Evolutionary conservation across 2,797 vertebrate genomes (phyloP).

Genomic region (Coccyzus lansbergi): DNA sequence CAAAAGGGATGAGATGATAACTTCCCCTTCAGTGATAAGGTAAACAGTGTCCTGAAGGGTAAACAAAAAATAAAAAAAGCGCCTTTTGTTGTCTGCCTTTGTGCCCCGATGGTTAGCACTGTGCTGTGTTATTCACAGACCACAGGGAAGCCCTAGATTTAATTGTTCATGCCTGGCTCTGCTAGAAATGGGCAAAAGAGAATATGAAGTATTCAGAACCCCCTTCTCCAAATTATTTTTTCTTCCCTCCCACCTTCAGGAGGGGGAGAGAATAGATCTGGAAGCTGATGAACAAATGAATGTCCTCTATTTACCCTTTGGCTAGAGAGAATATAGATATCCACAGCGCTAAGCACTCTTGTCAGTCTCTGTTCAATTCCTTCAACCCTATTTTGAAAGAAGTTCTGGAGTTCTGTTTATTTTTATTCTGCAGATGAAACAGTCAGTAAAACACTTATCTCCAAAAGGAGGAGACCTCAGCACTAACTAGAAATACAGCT

Average conservation of each 20-base stretch:
- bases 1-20: conserved; percentile 72
- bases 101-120: conserved; percentile 74
- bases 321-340: conserved; percentile 69
- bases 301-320: conserved; percentile 80
- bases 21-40: conserved; percentile 77
- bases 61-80: conserved; percentile 78
- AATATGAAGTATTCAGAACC: conserved; percentile 60
- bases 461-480: not conserved
- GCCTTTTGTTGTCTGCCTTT: conserved; percentile 74
- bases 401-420: conserved; percentile 35
- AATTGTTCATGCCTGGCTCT: conserved; percentile 76
- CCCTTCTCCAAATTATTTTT: conserved; percentile 67
- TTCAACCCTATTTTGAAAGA: conserved; percentile 28
- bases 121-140: conserved; percentile 77
- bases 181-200: conserved; percentile 69
- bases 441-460: not conserved
- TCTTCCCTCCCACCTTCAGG: not conserved
- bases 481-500: not conserved
- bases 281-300: conserved; percentile 72
- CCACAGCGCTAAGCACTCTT: conserved; percentile 50
- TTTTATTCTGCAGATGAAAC: conserved; percentile 23
- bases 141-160: conserved; percentile 79
- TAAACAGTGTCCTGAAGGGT: conserved; percentile 83
- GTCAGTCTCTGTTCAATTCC: conserved; percentile 47
- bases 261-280: conserved; percentile 56